These are phyloP conservation scores for Brachionichthys hirsutus DNA, from an alignment of 2,113 vertebrate genomes.

Conservation along the genomic window DNA sequence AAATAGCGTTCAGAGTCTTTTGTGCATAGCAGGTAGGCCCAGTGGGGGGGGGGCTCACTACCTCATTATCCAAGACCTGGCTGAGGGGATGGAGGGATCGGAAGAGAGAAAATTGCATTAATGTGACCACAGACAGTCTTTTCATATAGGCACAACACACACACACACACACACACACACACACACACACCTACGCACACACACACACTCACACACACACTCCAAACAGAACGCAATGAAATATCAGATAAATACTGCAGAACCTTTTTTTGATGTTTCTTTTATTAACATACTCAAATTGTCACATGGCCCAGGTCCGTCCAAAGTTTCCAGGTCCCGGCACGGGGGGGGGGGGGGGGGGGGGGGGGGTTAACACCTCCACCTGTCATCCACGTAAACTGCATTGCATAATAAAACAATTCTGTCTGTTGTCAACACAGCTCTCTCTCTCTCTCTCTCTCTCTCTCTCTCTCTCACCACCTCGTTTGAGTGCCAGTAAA, in stretches of 20 bases:
- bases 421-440: too few species aligned
- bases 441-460: constrained; percentile 18
- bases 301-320: too few species aligned
- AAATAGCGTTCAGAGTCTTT: constrained; percentile 80
- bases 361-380: too few species aligned
- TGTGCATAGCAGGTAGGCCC: constrained; percentile 80
- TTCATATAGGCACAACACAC: constrained; percentile 49
- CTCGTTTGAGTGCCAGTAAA: constrained; percentile 76
- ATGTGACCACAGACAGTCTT: constrained; percentile 74
- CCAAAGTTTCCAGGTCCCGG: too few species aligned
- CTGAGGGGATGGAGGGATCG: constrained; percentile 64
- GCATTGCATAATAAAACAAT: too few species aligned
- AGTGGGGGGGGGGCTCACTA: constrained; percentile 53
- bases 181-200: constrained; percentile 27
- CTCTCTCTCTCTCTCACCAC: constrained; percentile 48
- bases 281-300: too few species aligned
- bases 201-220: too few species aligned
- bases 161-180: constrained; percentile 11
- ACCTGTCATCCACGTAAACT: too few species aligned
- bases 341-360: too few species aligned
- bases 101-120: constrained; percentile 76
- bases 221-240: too few species aligned
- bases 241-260: too few species aligned
- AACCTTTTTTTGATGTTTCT: too few species aligned
- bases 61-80: constrained; percentile 74